These are phyloP conservation scores for Origma solitaria DNA, from an alignment of 2,113 vertebrate species.

Conservation along the genomic window DNA sequence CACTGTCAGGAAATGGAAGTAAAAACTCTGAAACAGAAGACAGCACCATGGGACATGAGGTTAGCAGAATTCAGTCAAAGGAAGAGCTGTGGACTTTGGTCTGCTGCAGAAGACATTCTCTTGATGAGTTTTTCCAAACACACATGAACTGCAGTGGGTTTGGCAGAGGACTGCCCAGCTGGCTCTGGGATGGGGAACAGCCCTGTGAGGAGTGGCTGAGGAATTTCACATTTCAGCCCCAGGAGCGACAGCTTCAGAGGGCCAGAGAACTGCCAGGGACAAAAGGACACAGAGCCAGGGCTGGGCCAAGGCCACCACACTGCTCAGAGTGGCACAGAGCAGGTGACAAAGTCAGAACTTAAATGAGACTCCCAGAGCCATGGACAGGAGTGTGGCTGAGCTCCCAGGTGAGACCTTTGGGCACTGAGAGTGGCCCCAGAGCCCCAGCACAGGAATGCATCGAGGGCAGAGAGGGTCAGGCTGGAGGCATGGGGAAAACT, in stretches of 20 bases:
- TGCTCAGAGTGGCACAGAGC: neutral
- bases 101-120: neutral
- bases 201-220: neutral
- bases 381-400: fast-evolving
- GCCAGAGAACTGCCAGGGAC: neutral
- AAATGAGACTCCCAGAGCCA: neutral
- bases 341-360: neutral
- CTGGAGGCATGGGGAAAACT: neutral
- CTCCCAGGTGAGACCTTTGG: neutral
- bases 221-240: neutral
- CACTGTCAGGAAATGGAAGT: neutral
- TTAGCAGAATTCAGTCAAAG: neutral
- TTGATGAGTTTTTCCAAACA: neutral
- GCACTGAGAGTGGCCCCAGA: neutral
- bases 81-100: neutral
- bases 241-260: neutral
- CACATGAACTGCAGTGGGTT: neutral
- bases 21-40: neutral
- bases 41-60: neutral
- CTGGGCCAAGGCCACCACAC: neutral
- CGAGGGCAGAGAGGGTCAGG: neutral
- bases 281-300: neutral
- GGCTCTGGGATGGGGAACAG: neutral
- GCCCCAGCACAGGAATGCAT: neutral
- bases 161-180: neutral